Conservation (phyloP, 2,888 invertebrate genomes). For the Mechanitis mazaeus region DNA sequence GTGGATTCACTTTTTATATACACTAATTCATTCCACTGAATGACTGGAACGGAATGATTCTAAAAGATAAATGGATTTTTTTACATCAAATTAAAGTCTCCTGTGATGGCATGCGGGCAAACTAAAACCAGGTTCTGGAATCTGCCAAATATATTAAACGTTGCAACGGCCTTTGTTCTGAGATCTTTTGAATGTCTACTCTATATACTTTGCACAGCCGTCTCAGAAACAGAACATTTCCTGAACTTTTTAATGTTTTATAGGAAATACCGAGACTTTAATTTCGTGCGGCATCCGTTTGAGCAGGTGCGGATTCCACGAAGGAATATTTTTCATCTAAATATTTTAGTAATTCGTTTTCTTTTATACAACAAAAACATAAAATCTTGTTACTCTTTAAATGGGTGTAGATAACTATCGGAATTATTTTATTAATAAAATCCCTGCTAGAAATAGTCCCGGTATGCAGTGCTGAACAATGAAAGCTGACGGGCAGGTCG, state of each 20-base stretch:
- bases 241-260: conserved; percentile 51
- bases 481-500: conserved; percentile 60
- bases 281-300: conserved; percentile 57
- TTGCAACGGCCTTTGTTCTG: conserved; percentile 41
- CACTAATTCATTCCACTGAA: conserved; percentile 13
- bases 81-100: conserved; percentile 48
- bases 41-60: conserved; percentile 17
- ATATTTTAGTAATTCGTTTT: too few species aligned
- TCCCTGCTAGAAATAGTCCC: conserved; percentile 31
- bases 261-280: conserved; percentile 61
- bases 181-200: conserved; percentile 43
- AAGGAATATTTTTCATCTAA: conserved; percentile 5
- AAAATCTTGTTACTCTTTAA: too few species aligned
- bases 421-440: conserved; percentile 43
- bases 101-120: conserved; percentile 49
- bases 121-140: conserved; percentile 47
- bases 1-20: neutral
- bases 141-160: conserved; percentile 49
- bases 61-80: conserved; percentile 21
- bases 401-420: conserved; percentile 28
- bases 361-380: too few species aligned
- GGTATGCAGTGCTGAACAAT: conserved; percentile 45
- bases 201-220: conserved; percentile 39
- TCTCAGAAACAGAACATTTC: conserved; percentile 32
- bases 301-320: conserved; percentile 28